Base-by-base conservation (phyloP, 2,888 invertebrate species). In the Drosophila lutescens region DNA sequence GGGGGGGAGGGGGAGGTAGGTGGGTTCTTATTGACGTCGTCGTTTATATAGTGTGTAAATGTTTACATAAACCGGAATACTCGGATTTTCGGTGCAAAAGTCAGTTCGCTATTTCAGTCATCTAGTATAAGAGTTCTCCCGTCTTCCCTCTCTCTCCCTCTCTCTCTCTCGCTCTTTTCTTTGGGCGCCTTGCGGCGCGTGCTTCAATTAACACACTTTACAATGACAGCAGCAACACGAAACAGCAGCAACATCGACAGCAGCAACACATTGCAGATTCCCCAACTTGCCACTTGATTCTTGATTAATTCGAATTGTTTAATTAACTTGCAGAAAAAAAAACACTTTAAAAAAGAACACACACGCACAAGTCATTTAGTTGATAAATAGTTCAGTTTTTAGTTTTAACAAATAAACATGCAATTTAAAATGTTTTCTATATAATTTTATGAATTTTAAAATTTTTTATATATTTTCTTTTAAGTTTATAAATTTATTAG, bases 51-150 rank as follows among this genome's bases (percentile, higher is more conserved):
- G 55, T 79, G 70, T 76, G 66, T 47, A 85, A 80, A 79, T 85
- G 82, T 85, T 83, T 85, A 85, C 80, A 80, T 80, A 80, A 85
- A 82, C 69, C 76, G 66, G 79, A 80, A 77, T 72, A 76, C 54
- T 63, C 36, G 32, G 46, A 62, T 77, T 80, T 83, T 62, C 74
- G 77, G 60, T 80, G 78, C 70, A 80, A 65, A 71, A 71, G 66
- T 66, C 68, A 66, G 57, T 65, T 65, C 38, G 58, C 62, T 51
- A 51, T 61, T 65, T 41, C 41, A 55, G 36, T 26, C 56, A 38
- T 57, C 56, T 68, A 40, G 68, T 63, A 63, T 63, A 54, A 54
- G 63, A 63, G 49, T 63, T 65, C 15, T 23, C 15, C 58, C 9
- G 5, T 8, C 46, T 46, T 4, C 46, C 15, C n/a, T 46, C 17